Conservation (phyloP, 2,888 invertebrate species). For the Xanthostigma xanthostigma region DNA sequence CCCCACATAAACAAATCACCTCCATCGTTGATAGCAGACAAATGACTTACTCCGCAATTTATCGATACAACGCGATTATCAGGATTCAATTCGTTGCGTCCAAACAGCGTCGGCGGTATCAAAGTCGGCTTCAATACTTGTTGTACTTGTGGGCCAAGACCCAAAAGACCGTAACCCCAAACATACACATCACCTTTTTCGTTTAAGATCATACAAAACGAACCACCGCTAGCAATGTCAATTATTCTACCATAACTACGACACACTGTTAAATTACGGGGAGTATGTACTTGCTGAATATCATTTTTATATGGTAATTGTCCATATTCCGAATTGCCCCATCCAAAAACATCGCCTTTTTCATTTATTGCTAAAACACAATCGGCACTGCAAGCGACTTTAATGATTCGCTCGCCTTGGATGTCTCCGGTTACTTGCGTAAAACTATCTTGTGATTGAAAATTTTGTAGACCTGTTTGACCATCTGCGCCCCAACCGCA, state of each 20-base stretch:
- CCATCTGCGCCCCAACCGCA: constrained; percentile 95
- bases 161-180: constrained; percentile 90
- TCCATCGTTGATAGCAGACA: constrained; percentile 66
- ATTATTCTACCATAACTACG: constrained; percentile 56
- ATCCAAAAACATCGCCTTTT: constrained; percentile 84
- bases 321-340: constrained; percentile 92
- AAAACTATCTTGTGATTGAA: constrained; percentile 41
- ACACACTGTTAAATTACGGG: constrained; percentile 47
- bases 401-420: constrained; percentile 61
- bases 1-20: constrained; percentile 91
- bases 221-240: constrained; percentile 74
- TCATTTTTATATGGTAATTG: constrained; percentile 48
- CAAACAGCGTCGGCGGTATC: constrained; percentile 72
- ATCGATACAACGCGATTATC: constrained; percentile 49
- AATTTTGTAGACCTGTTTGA: constrained; percentile 73
- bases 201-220: constrained; percentile 71
- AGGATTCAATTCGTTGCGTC: constrained; percentile 67
- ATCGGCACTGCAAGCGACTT: constrained; percentile 67
- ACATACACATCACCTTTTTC: constrained; percentile 71
- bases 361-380: constrained; percentile 82
- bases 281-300: constrained; percentile 56
- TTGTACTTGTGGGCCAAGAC: constrained; percentile 68
- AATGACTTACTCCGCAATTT: constrained; percentile 56
- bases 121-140: constrained; percentile 47
- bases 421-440: constrained; percentile 65